Base-by-base conservation (phyloP, 2,888 invertebrate species). In the Coecobrya sp. region DNA sequence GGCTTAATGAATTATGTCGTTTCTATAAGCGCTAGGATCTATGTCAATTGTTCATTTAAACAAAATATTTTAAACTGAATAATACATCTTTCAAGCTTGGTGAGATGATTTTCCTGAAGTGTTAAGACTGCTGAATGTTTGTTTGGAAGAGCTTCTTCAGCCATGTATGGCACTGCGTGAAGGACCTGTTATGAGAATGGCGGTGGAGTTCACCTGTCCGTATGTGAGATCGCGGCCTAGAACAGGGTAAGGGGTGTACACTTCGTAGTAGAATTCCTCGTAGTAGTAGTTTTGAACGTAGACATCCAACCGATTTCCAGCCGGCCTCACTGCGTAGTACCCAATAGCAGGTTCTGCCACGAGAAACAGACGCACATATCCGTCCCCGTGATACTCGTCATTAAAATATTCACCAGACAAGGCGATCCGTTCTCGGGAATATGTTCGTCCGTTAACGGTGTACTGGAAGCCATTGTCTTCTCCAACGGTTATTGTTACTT, bases 381-480 rank as follows among this genome's bases (percentile, higher is more conserved):
- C 94, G 79, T 91, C 36, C 0, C 19, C 55, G 16, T 89, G 59
- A 1, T 81, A 13, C 55, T 93, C 94, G 52, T 94, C 93, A 25
- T 94, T 93, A 52, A 92, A 94, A 68, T 94, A 94, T 76, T 94
- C 92, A 0, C 94, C 94, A 19, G 94, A 93, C n/a, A 94, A 86
- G 59, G 93, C 89, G 45, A 94, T 94, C n/a, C 86, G 86, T 16
- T 87, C 85, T 0, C 68, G 86, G 49, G 94, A 94, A 42, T 92
- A 59, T 13, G 94, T 94, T 0, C 22, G 10, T n/a, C 94, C 94
- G 25, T 93, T 85, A 0, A 89, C 91, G 0, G 93, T 94, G 73
- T 94, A 94, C 22, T 76, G 55, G 84, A 94, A 94, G 30, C 93
- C 93, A 42, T 87, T 93, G 45, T 93, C 92, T 27, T 94, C 94